Conservation (phyloP, 2,888 invertebrate species). For the Crossocerus cetratus region DNA sequence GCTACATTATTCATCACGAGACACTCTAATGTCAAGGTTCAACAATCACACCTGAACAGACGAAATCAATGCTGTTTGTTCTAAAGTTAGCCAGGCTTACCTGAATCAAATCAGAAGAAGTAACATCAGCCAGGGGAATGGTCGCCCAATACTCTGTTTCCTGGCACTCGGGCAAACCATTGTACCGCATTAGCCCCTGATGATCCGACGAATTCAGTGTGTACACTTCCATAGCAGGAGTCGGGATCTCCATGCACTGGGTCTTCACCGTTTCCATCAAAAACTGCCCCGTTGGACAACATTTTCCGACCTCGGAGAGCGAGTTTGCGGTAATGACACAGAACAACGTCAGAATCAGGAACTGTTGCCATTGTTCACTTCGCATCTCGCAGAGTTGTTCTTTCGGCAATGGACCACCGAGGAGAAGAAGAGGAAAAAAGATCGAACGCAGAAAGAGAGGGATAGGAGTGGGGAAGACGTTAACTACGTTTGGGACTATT, state of each 20-base stretch:
- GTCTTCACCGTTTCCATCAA: conserved; percentile 33
- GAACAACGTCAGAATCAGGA: too few species aligned
- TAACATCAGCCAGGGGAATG: conserved; percentile 22
- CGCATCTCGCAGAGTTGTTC: too few species aligned
- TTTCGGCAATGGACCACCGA: too few species aligned
- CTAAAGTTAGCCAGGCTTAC: conserved; percentile 18
- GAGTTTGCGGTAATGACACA: too few species aligned
- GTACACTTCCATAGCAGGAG: conserved; percentile 18
- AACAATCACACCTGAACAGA: conserved; percentile 1
- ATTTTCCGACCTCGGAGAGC: conserved; percentile 22
- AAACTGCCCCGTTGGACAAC: conserved; percentile 54
- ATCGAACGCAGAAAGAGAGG: too few species aligned
- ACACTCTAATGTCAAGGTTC: not conserved
- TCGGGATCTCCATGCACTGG: conserved; percentile 19
- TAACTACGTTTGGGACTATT: not conserved
- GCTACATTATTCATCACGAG: too few species aligned
- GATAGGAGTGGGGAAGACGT: too few species aligned
- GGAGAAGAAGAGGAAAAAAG: too few species aligned
- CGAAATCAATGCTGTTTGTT: not conserved
- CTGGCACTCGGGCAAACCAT: conserved; percentile 43
- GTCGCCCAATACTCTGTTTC: conserved; percentile 27
- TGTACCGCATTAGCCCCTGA: not conserved
- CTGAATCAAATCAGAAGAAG: conserved; percentile 19
- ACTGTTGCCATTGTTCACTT: too few species aligned
- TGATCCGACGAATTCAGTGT: too few species aligned